Conservation (phyloP, 2,113 vertebrate genomes). For the Centropristis striata region DNA sequence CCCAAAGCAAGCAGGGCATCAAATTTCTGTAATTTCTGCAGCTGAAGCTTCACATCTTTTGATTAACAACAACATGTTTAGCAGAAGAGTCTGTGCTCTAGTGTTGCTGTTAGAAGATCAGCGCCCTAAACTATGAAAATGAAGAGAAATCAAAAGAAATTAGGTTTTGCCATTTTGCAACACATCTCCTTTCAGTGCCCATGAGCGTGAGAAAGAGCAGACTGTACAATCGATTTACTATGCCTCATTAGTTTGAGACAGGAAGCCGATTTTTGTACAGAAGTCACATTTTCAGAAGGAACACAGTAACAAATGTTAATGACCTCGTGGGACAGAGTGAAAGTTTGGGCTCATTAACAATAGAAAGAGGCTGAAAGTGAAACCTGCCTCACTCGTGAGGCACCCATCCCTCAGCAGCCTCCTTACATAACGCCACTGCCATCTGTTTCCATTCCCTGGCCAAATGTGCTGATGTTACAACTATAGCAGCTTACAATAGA, state of each 20-base stretch:
- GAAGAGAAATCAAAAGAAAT: background rate
- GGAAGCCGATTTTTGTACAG: background rate
- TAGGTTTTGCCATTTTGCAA: background rate
- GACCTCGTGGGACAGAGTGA: conserved; percentile 37
- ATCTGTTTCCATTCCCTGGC: conserved; percentile 70
- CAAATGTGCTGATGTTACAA: conserved; percentile 73
- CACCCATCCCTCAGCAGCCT: conserved; percentile 63
- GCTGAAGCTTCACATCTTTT: background rate
- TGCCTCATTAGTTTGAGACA: conserved; percentile 26
- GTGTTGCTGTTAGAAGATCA: background rate
- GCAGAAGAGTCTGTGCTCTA: background rate
- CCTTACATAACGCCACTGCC: conserved; percentile 61
- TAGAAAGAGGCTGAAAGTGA: conserved; percentile 67
- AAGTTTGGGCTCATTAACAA: conserved; percentile 66
- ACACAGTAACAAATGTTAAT: conserved; percentile 21
- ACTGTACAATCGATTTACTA: background rate
- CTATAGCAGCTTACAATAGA: conserved; percentile 61
- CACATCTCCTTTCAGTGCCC: background rate
- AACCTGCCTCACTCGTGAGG: conserved; percentile 51
- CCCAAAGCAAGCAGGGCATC: background rate
- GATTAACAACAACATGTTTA: background rate
- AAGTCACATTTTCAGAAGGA: conserved; percentile 4
- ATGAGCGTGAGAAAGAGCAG: background rate
- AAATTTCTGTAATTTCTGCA: background rate
- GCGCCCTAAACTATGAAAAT: conserved; percentile 1